Conservation (phyloP, 2,113 vertebrate genomes). For the Pandion haliaetus region DNA sequence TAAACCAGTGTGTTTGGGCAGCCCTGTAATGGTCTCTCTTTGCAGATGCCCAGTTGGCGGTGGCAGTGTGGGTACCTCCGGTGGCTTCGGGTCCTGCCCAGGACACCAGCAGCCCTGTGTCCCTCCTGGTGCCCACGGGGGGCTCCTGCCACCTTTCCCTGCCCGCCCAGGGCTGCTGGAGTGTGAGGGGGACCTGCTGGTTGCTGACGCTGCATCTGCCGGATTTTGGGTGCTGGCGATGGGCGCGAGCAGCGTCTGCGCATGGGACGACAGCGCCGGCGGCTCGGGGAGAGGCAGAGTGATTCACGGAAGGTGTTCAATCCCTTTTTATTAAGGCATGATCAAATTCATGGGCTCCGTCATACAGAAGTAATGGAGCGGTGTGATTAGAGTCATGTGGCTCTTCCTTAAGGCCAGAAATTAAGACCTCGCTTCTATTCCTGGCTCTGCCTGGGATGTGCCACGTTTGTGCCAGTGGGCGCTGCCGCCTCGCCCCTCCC, state of each 20-base stretch:
- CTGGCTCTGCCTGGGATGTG: background rate
- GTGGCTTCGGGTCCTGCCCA: rapidly evolving
- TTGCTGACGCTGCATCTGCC: rapidly evolving
- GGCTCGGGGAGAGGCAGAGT: background rate
- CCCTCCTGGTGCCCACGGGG: background rate
- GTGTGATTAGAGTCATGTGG: background rate
- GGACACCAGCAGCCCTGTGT: rapidly evolving
- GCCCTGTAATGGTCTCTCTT: rapidly evolving
- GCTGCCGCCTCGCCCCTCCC: background rate
- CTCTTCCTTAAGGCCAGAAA: conserved; percentile 26
- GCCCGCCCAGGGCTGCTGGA: background rate
- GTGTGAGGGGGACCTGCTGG: rapidly evolving
- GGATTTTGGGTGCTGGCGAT: background rate
- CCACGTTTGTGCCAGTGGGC: background rate
- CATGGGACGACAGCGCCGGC: rapidly evolving
- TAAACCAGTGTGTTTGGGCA: background rate
- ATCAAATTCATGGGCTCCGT: background rate
- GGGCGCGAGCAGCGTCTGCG: rapidly evolving
- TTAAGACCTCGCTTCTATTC: conserved; percentile 19
- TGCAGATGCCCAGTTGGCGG: rapidly evolving
- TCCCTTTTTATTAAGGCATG: background rate
- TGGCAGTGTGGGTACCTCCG: rapidly evolving
- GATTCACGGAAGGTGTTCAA: rapidly evolving
- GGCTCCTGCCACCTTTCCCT: background rate
- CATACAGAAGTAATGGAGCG: background rate